Evolutionary conservation across 1,140 invertebrate genomes (phyloP), one percentile per base, ranked within the genome.

Genomic region (Euborellia annulipes): DNA sequence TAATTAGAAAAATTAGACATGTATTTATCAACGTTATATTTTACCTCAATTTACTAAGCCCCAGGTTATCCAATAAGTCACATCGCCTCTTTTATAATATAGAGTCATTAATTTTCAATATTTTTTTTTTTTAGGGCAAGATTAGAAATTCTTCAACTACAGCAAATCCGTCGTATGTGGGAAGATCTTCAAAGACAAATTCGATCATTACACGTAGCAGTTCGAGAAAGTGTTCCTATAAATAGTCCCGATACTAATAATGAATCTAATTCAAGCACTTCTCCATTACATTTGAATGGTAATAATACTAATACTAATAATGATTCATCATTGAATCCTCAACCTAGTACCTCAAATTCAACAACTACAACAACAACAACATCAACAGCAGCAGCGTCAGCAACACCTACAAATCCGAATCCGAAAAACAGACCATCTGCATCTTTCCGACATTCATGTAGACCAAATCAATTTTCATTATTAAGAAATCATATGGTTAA

Each of bases 161-260:
- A 71, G 48, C 67, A 75, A 51, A 66, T 81, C 20, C 67, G 75
- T 6, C 63, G 61, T 45, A 73, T 79, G 66, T 73, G 77, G 64
- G 69, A 73, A 45, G 72, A 75, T 54, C 59, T 81, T 27, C 69
- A 75, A 36, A 55, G 69, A 41, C 70, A 76, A 43, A 70, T 79
- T 44, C 54, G 70, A 30, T 60, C 62, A 41, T 56, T 76, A 21
- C 69, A 73, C 14, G 55, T 63, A 51, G 57, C 65, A 56, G 56
- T 70, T 50, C 20, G 63, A 49, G 45, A 63, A 21, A 54, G 23
- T 44, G 45, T 41, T 46, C 40, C 50, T 16, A 21, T 17, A 16
- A 47, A 52, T 30, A 47, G 40, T 34, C 48, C 51, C 20, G 52
- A 51, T 30, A 37, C 48, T 17, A 38, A 14, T 34, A 16, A 46